Base-by-base conservation (phyloP, 1,140 invertebrate species). In the Dreissena polymorpha region DNA sequence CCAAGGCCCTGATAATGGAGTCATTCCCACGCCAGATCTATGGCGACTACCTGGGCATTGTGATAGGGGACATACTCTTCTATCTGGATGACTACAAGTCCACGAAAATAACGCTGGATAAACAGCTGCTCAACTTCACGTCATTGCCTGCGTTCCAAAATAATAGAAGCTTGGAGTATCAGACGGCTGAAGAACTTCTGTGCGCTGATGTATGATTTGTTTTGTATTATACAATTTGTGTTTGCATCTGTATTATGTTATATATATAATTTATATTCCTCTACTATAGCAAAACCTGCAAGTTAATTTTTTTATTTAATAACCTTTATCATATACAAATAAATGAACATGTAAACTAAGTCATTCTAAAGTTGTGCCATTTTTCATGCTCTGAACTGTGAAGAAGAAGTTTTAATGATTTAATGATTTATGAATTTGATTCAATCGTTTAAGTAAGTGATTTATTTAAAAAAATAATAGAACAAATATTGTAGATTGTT, bases 191-290 rank as follows among this genome's bases (percentile, higher is more conserved):
- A 49, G 25, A 74, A 8, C 55, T 76, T 0, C 63, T 83, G 5
- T 83, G 81, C 76, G 60, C 65, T 70, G 81, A 83, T 77, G 81
- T 76, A 83, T 68, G 65, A 68, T 21, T n/a, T n/a, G n/a, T n/a
- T n/a, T 5, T 29, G 1, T 69, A 25, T 21, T 39, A 39, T 39
- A 8, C 2, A 63, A 25, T 63, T 25, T 63, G 23, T 63, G 60
- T 10, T 63, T n/a, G 23, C 7, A 10, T n/a, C 18, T n/a, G 18
- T 63, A 63, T 63, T 3, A 63, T 63, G 2, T 39, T 39, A 39
- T 39, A 8, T 5, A 5, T 39, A 39, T 2, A 39, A 39, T 39
- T 39, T 39, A 39, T 39, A 39, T 39, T 5, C 39, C 39, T 2
- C 39, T 39, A 39, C 39, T 39, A 39, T 39, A 39, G 39, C n/a